Conservation (phyloP, 2,113 vertebrate genomes). For the Microcebus murinus region DNA sequence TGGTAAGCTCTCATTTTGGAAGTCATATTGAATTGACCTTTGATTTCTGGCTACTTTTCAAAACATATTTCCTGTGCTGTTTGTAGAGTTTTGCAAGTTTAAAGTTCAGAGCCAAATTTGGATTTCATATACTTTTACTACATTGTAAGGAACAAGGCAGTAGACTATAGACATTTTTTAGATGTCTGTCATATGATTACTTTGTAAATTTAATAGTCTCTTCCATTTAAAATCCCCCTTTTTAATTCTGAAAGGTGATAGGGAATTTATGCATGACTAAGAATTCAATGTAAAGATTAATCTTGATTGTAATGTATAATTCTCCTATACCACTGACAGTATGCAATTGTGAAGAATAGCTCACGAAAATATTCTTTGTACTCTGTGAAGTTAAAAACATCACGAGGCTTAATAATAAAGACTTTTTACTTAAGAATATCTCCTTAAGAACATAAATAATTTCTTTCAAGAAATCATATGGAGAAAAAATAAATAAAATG, state of each 20-base stretch:
- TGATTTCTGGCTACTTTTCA: constrained; percentile 59
- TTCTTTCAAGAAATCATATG: not conserved
- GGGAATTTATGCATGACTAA: constrained; percentile 14
- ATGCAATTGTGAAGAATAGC: constrained; percentile 36
- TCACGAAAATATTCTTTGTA: constrained; percentile 52
- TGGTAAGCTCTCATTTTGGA: constrained; percentile 62
- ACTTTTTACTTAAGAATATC: constrained; percentile 8
- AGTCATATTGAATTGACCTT: constrained; percentile 64
- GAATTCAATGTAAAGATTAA: constrained; percentile 60
- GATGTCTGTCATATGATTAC: not conserved
- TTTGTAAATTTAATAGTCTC: constrained; percentile 51
- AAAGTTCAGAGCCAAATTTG: constrained; percentile 50
- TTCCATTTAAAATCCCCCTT: constrained; percentile 10
- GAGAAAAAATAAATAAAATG: not conserved
- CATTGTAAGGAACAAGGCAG: constrained; percentile 35
- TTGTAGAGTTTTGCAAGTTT: constrained; percentile 43
- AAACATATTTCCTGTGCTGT: constrained; percentile 55
- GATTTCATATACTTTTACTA: constrained; percentile 28
- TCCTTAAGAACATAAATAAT: constrained; percentile 47
- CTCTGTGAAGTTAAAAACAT: constrained; percentile 27
- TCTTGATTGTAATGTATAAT: constrained; percentile 58
- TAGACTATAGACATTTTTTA: not conserved
- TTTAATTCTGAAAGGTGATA: constrained; percentile 54
- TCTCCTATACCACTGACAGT: not conserved
- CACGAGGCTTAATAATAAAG: constrained; percentile 31